Evolutionary conservation across 2,888 invertebrate genomes (phyloP), one percentile per base, ranked within the genome.

Genomic region (Lepidonotus clava): DNA sequence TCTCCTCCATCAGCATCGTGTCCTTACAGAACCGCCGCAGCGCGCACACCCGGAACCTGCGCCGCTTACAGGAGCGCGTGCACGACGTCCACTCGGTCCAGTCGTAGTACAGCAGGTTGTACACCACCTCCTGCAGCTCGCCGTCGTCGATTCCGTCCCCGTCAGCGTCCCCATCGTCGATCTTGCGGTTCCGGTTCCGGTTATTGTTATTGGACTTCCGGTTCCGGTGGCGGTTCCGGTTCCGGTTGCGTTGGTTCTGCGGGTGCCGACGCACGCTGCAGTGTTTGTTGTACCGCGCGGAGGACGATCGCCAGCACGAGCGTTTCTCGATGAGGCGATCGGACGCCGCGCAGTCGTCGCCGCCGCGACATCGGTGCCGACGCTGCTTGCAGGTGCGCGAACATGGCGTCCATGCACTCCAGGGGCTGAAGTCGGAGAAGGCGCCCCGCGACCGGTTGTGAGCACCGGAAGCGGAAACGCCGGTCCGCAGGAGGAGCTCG

Each of bases 51-150:
- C 97, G 96, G 92, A 87, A 89, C 90, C 98, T 95, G 53, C 96
- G 95, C 0, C 98, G 97, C 28, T 96, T 96, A 93, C 98, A 98
- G 89, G 96, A 96, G 88, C 96, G 95, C 0, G 96, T 96, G 92
- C 98, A 98, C 11, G 96, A 95, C 0, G 96, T 96, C 98, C 98
- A 98, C 41, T 96, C 95, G 51, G 96, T 96, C 98, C 98, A 98
- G 0, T 92, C 90, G 1, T 93, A 92, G 90, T 95, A 95, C 80
- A 95, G 89, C 4, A 92, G 88, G 86, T 92, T 91, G 88, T 92
- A 93, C 28, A 93, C 88, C 51, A 92, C 89, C 56, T 92, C 90
- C 85, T 85, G 71, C 24, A 85, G 18, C 56, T 24, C 34, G 11
- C 76, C 53, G 24, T 51, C 83, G 28, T 53, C 53, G 8, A 61